These are phyloP conservation scores for Trypoxylon attenuatum DNA, from an alignment of 2,888 invertebrate genomes.

Conservation along the genomic window DNA sequence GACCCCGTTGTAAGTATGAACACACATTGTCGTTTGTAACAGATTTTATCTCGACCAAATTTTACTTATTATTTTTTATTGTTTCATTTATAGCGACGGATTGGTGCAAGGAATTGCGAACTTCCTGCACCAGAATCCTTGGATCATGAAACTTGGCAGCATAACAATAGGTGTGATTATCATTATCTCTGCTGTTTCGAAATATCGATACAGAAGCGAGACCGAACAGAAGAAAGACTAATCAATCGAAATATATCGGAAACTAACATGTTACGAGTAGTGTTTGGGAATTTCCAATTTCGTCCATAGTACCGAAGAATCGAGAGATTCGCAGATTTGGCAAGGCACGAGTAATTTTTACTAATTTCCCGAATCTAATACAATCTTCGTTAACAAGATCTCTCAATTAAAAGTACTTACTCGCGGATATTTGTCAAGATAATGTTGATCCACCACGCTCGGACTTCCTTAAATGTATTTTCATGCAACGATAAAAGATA, in stretches of 20 bases:
- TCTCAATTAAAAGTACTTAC: background rate
- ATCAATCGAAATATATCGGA: constrained; percentile 41
- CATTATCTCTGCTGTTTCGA: constrained; percentile 70
- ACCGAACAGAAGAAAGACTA: constrained; percentile 65
- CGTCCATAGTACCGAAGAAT: background rate
- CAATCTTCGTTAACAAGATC: background rate
- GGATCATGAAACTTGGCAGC: constrained; percentile 77
- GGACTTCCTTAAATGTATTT: background rate
- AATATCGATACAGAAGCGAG: constrained; percentile 65
- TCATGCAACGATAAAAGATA: background rate
- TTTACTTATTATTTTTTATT: background rate
- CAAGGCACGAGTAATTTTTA: background rate
- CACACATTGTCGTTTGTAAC: background rate
- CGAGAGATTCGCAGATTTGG: background rate
- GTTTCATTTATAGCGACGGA: constrained; percentile 77
- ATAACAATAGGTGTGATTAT: constrained; percentile 74
- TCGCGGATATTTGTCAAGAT: background rate
- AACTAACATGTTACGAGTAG: constrained; percentile 26
- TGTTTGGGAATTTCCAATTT: constrained; percentile 8
- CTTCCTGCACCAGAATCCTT: constrained; percentile 77
- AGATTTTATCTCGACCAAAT: background rate
- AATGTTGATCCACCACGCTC: background rate
- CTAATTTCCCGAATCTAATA: background rate
- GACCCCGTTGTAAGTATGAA: constrained; percentile 84
- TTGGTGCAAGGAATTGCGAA: constrained; percentile 77